These are phyloP conservation scores for Hippocampus kuda DNA, from an alignment of 2,797 vertebrate species.

Conservation along the genomic window DNA sequence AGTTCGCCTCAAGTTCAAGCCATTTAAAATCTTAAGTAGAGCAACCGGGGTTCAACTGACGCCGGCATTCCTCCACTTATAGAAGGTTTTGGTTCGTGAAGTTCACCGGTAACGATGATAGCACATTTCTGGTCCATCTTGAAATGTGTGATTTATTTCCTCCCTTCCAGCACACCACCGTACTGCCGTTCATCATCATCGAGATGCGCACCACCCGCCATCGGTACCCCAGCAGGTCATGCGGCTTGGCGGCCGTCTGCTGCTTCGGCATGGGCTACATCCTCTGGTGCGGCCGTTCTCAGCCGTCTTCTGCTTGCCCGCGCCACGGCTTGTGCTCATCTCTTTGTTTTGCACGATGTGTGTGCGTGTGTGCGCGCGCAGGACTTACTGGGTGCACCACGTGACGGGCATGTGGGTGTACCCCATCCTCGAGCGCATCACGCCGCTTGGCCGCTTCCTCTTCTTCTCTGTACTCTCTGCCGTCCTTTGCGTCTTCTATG, in stretches of 20 bases:
- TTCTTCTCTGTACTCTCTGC: conserved; percentile 76
- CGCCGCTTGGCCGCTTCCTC: conserved; percentile 70
- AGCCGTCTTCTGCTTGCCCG: neutral
- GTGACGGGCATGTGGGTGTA: conserved; percentile 96
- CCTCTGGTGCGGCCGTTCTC: conserved; percentile 75
- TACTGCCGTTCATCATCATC: conserved; percentile 95
- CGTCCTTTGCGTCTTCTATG: conserved; percentile 78
- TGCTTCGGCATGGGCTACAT: conserved; percentile 85
- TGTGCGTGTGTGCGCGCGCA: conserved; percentile 31
- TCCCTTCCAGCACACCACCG: conserved; percentile 84
- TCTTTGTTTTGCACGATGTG: neutral
- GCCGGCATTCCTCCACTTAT: too few species aligned
- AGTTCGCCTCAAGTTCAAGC: neutral
- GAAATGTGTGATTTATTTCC: neutral
- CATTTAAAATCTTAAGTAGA: neutral
- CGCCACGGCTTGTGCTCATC: neutral
- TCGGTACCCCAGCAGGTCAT: conserved; percentile 83
- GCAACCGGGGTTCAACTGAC: too few species aligned
- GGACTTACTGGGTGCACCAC: conserved; percentile 95
- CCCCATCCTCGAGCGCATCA: conserved; percentile 82
- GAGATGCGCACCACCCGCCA: conserved; percentile 97
- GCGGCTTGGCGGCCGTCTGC: conserved; percentile 79
- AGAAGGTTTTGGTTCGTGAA: too few species aligned
- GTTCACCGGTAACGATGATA: too few species aligned
- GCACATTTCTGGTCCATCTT: neutral